Conservation (phyloP, 2,888 invertebrate genomes). For the Bhutanitis thaidina region DNA sequence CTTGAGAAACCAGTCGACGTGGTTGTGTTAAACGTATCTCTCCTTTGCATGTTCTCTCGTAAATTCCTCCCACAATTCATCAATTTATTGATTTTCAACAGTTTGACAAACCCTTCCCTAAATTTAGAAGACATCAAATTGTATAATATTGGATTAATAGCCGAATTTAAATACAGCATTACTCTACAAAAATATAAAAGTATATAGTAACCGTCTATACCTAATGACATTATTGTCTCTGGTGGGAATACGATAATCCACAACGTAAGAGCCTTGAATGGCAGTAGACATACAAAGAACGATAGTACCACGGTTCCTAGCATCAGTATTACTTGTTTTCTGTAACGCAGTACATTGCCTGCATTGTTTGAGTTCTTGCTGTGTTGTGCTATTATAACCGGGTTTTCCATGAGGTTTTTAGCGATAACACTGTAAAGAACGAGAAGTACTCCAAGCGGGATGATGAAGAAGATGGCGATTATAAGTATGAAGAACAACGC, state of each 20-base stretch:
- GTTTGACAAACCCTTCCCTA: slow-evolving; percentile 87
- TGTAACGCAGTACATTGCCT: slow-evolving; percentile 83
- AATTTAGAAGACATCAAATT: slow-evolving; percentile 96
- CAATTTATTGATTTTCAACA: slow-evolving; percentile 76
- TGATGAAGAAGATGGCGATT: slow-evolving; percentile 90
- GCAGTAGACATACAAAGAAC: slow-evolving; percentile 94
- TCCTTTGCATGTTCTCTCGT: slow-evolving; percentile 79
- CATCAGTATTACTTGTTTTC: slow-evolving; percentile 93
- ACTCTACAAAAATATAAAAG: slow-evolving; percentile 91
- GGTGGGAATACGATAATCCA: slow-evolving; percentile 91
- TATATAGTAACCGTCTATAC: slow-evolving; percentile 90
- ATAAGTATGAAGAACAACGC: slow-evolving; percentile 89
- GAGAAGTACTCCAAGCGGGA: slow-evolving; percentile 90
- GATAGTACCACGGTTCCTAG: slow-evolving; percentile 92
- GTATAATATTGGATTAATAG: slow-evolving; percentile 94
- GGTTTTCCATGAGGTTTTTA: slow-evolving; percentile 90
- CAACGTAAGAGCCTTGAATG: slow-evolving; percentile 92
- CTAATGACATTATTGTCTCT: slow-evolving; percentile 83
- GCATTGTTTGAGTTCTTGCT: slow-evolving; percentile 67
- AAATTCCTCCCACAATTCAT: slow-evolving; percentile 65
- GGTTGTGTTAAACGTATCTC: slow-evolving; percentile 83
- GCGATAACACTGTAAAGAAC: slow-evolving; percentile 92
- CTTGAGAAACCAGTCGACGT: slow-evolving; percentile 81
- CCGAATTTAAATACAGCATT: slow-evolving; percentile 94
- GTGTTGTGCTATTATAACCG: slow-evolving; percentile 83